These are phyloP conservation scores for Nautilus pompilius DNA, from an alignment of 1,140 invertebrate species.

Conservation along the genomic window DNA sequence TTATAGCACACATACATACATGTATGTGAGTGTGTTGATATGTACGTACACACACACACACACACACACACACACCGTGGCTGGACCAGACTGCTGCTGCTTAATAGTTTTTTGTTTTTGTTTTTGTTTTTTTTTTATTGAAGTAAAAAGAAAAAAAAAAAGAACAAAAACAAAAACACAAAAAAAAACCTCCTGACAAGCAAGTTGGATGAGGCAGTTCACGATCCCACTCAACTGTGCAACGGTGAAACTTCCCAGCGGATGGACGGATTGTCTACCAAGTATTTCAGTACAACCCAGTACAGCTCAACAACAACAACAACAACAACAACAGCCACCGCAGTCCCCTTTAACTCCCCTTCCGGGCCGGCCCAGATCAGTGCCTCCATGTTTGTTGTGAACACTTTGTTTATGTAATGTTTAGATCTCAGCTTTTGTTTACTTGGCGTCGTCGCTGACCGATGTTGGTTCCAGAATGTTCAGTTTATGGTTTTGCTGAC, in stretches of 20 bases:
- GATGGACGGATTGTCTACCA: background rate
- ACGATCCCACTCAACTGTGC: background rate
- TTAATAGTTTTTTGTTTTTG: background rate
- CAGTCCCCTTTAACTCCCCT: no score
- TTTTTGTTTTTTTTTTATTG: background rate
- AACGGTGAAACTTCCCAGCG: background rate
- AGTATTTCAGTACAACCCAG: background rate
- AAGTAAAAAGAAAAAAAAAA: background rate
- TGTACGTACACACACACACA: background rate
- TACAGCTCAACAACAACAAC: no score
- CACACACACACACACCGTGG: no score
- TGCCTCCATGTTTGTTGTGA: conserved; percentile 1
- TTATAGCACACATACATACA: background rate
- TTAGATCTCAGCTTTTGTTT: background rate
- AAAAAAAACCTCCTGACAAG: background rate
- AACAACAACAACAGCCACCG: no score
- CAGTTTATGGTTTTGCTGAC: no score
- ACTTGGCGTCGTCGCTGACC: background rate
- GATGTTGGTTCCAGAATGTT: conserved; percentile 3
- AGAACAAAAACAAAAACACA: no score
- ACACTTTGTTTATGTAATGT: background rate
- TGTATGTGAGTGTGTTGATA: background rate
- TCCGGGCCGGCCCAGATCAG: no score
- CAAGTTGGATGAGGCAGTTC: background rate
- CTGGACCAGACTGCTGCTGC: background rate